Percentiles rank a stretch among this genome's conserved stretches.
These are phyloP conservation scores for Campoletis sonorensis DNA, from an alignment of 1,140 invertebrate species.

Conservation along the genomic window DNA sequence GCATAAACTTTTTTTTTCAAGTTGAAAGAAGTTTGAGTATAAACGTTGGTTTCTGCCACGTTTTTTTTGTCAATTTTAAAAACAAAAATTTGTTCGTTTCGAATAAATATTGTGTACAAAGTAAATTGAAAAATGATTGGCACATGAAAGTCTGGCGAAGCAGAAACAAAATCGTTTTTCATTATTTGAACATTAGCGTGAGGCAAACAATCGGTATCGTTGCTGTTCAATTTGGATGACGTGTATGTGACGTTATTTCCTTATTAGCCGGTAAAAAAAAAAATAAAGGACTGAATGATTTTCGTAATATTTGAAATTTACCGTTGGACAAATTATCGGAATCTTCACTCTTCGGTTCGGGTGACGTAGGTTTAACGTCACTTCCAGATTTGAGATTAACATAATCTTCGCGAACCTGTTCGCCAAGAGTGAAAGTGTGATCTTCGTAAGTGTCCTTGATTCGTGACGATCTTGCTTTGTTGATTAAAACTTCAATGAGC, in stretches of 20 bases:
- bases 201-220: background rate
- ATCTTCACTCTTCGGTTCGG: constrained; percentile 76
- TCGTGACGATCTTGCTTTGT: constrained; percentile 72
- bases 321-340: constrained; percentile 70
- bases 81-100: no score
- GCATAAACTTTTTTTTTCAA: no score
- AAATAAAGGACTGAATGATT: background rate
- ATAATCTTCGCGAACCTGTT: constrained; percentile 69
- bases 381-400: constrained; percentile 72
- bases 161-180: background rate
- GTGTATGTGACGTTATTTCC: no score
- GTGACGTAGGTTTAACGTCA: constrained; percentile 68
- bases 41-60: no score
- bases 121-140: no score
- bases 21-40: no score
- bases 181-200: no score
- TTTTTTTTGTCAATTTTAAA: no score
- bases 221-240: background rate
- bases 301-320: constrained; percentile 47
- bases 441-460: constrained; percentile 77
- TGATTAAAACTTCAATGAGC: constrained; percentile 79
- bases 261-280: no score
- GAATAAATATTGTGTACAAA: no score
- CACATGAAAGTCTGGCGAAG: no score
- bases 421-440: constrained; percentile 74